Evolutionary conservation across 2,113 vertebrate species (phyloP).

Genomic region (Meleagris gallopavo): DNA sequence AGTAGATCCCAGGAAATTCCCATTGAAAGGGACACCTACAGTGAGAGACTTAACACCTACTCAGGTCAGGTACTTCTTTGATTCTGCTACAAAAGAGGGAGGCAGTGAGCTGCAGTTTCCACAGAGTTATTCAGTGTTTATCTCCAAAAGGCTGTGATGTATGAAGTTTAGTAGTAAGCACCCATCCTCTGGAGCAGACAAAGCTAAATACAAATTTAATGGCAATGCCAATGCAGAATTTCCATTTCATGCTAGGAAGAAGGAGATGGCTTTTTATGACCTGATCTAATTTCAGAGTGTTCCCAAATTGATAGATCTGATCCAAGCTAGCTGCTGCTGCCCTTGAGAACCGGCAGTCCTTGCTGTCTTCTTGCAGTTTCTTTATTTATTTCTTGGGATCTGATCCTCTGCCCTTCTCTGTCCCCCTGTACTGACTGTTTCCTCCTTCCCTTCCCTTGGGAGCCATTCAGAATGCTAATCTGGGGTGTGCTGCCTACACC

Average conservation of each 20-base stretch:
- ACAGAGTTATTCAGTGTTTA: constrained; percentile 34
- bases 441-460: accelerated
- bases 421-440: not conserved
- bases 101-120: not conserved
- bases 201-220: constrained; percentile 56
- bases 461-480: not conserved
- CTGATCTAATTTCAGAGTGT: constrained; percentile 40
- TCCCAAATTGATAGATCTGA: constrained; percentile 30
- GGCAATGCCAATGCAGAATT: constrained; percentile 38
- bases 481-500: not conserved
- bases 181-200: not conserved
- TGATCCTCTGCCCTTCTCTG: not conserved
- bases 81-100: constrained; percentile 16
- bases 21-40: not conserved
- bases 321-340: not conserved
- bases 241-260: constrained; percentile 57
- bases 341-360: not conserved
- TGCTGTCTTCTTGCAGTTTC: not conserved
- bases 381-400: not conserved
- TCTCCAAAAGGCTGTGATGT: not conserved
- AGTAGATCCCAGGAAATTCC: not conserved
- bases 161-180: constrained; percentile 1
- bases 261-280: not conserved
- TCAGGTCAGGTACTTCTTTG: constrained; percentile 45
- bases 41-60: not conserved